These are phyloP conservation scores for Hippocampus kuda DNA, from an alignment of 2,797 vertebrate species.

Conservation along the genomic window DNA sequence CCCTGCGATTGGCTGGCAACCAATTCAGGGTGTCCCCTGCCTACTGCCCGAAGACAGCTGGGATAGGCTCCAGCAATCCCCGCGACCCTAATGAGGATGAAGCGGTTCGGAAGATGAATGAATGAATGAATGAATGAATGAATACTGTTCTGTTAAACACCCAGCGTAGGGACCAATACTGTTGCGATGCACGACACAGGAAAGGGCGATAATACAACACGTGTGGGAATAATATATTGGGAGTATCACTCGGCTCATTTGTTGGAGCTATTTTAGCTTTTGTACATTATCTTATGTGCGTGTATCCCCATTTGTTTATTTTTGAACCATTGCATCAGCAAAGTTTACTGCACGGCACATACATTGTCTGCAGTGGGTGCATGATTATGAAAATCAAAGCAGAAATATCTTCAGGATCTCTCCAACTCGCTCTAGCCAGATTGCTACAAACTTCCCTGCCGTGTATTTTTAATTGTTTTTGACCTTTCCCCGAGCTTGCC, in stretches of 20 bases:
- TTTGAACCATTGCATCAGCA: constrained; percentile 39
- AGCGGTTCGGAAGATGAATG: too few species aligned
- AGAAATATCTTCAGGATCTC: background rate
- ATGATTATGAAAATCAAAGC: background rate
- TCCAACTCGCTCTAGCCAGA: constrained; percentile 30
- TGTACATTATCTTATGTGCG: constrained; percentile 24
- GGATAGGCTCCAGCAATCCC: too few species aligned
- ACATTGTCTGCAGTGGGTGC: background rate
- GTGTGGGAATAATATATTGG: background rate
- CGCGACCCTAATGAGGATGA: too few species aligned
- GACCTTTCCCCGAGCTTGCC: constrained; percentile 27
- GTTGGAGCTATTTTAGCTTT: constrained; percentile 22
- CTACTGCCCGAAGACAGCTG: too few species aligned
- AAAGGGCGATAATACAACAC: background rate
- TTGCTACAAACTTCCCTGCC: constrained; percentile 26
- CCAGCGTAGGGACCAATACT: background rate
- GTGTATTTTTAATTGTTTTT: constrained; percentile 42
- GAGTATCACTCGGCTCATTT: background rate
- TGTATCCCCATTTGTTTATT: constrained; percentile 27
- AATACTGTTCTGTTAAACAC: background rate
- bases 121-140: too few species aligned
- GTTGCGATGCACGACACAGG: background rate
- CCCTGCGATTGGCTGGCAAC: too few species aligned
- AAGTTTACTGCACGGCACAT: constrained; percentile 7
- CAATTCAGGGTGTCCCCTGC: too few species aligned